Evolutionary conservation across 2,888 invertebrate genomes (phyloP).

Genomic region (Colostygia pectinataria): DNA sequence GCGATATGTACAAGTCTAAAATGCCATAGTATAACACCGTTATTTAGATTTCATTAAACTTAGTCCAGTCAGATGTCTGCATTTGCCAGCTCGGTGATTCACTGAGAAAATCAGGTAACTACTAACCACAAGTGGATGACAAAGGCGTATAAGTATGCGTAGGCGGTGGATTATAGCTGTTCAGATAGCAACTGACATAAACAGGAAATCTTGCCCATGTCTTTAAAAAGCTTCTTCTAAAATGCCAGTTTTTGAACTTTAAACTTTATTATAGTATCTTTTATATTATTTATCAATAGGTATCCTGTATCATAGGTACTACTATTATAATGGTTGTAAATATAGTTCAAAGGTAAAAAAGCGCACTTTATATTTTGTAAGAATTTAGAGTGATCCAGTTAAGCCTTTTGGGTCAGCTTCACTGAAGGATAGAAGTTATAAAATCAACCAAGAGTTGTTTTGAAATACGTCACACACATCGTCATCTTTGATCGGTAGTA

Average conservation of each 20-base stretch:
- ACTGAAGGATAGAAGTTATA: no score
- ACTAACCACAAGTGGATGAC: conserved; percentile 22
- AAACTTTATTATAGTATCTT: neutral
- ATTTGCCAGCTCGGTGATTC: conserved; percentile 26
- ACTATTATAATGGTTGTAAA: no score
- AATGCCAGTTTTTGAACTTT: neutral
- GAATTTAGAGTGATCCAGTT: no score
- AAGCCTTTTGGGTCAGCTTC: no score
- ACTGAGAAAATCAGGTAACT: conserved; percentile 11
- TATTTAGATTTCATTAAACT: conserved; percentile 35
- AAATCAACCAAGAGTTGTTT: no score
- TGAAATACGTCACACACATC: no score
- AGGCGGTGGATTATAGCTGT: conserved; percentile 17
- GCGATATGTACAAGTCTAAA: conserved; percentile 37
- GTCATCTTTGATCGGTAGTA: no score
- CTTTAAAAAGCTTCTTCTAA: no score
- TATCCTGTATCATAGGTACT: no score
- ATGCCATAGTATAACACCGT: conserved; percentile 39
- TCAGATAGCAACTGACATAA: conserved; percentile 10
- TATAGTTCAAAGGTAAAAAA: no score
- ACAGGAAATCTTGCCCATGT: conserved; percentile 4
- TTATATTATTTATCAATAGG: no score
- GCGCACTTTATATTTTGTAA: no score
- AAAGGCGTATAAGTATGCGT: conserved; percentile 14
- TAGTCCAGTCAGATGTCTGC: conserved; percentile 28